These are phyloP conservation scores for Hydractinia symbiolongicarpus DNA, from an alignment of 30 jellyfish, hydroid and myxozoan species.

Conservation along the genomic window DNA sequence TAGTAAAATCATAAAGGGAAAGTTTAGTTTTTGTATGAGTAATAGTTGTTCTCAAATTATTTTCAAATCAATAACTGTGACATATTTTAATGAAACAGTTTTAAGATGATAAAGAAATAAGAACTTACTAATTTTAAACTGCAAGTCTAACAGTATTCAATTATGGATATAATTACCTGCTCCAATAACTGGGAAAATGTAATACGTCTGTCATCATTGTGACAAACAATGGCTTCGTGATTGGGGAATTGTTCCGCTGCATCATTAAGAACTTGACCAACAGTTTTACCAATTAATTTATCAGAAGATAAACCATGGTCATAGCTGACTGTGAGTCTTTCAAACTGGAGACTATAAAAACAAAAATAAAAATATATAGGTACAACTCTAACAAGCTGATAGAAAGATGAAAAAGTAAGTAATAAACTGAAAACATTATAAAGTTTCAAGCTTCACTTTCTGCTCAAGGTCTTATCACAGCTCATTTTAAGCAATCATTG, in stretches of 20 bases:
- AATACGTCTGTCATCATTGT: constrained; percentile 55
- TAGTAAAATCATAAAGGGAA: not conserved
- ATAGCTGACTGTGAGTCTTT: constrained; percentile 52
- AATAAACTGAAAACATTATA: too few species aligned
- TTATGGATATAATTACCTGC: constrained; percentile 35
- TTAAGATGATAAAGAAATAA: too few species aligned
- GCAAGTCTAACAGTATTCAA: too few species aligned
- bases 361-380: too few species aligned
- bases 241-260: constrained; percentile 76
- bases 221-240: constrained; percentile 72
- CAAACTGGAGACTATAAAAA: too few species aligned
- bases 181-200: constrained; percentile 76
- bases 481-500: too few species aligned
- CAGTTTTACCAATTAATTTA: constrained; percentile 65
- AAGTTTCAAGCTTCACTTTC: too few species aligned
- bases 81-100: too few species aligned
- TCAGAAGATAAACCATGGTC: constrained; percentile 58
- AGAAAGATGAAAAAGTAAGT: too few species aligned
- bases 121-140: too few species aligned
- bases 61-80: not conserved
- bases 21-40: not conserved
- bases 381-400: too few species aligned
- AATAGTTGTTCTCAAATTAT: not conserved
- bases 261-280: constrained; percentile 68
- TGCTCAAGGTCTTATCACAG: too few species aligned